Base-by-base conservation (phyloP, 2,797 vertebrate species). In the Tragopan temminckii region DNA sequence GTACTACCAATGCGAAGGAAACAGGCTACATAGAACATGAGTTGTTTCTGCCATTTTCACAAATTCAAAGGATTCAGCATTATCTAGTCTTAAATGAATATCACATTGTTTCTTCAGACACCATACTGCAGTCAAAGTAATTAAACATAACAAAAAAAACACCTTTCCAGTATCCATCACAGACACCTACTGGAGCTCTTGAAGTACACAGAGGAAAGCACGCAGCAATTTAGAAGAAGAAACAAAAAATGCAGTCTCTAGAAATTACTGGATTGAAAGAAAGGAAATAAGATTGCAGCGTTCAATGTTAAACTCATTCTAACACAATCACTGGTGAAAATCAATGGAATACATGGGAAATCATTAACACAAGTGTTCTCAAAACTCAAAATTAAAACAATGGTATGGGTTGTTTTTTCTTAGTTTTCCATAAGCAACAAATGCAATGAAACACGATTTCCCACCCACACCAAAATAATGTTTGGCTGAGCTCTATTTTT, bases 401-500 rank as follows among this genome's bases (percentile, higher is more conserved):
- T 13, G 6, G 33, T 88, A 57, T 36, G 10, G 2, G 31, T 69
- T 52, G 6, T 2, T 83, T 71, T 93, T 80, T 59, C 61, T 80
- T 93, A 14, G 4, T 71, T 78, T 85, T 55, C 71, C n/a, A 17
- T 20, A 63, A 80, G 67, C 86, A 36, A 71, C 24, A 78, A 93
- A 77, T 58, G 19, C 27, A 87, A 75, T 67, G 76, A 80, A 94
- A 61, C 20, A 38, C 45, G 53, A 62, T 59, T 71, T 88, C 77
- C 36, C 88, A 78, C 35, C 24, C 81, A 58, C 74, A 92, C 79
- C 90, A 90, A 92, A 89, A 89, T 78, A 87, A 80, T 57, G 66
- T 71, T 96, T 95, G 88, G 89, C 76, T 88, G 84, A 72, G 84
- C 75, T 83, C 72, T 90, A 76, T 62, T 89, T 96, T 90, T 89